Evolutionary conservation across 2,113 vertebrate genomes (phyloP), one percentile per base, ranked within the genome.

Genomic region (Microcebus tavaratra): DNA sequence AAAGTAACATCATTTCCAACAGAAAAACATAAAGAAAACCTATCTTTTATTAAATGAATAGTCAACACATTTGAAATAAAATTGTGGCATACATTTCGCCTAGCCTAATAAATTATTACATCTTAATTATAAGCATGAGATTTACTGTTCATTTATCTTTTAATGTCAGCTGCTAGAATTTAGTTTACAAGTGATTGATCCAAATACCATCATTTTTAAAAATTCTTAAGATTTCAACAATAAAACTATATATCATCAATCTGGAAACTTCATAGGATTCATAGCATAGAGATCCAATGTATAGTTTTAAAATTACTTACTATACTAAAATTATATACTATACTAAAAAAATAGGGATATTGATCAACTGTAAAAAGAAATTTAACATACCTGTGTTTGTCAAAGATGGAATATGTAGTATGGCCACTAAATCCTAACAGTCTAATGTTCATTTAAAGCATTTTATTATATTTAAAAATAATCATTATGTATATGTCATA

Each of bases 51-150:
- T 79, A 79, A 84, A 76, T 50, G 42, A 94, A 65, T 61, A 61
- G n/a, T 82, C 82, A 92, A 88, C 48, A 80, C 21, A 82, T 87
- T 79, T 76, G 90, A 97, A 89, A 88, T 83, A 82, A 94, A 97
- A 93, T 59, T 78, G 27, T 87, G 6, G 57, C 59, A 73, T 57
- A 90, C 36, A 81, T 75, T 83, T 21, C 27, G 53, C 39, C n/a
- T 39, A 86, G 29, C 14, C 70, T 75, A 82, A 81, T 76, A 86
- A 76, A 90, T 39, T 65, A 88, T 70, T 84, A 63, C 18, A 50
- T 72, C 63, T 81, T 57, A 13, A 72, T 92, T 92, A 85, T 2
- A 89, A 91, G 42, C 53, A 89, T 25, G 4, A 80, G 36, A 72
- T 83, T 93, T 79, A 80, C 18, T 83, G 31, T 73, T 93, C 75